These are phyloP conservation scores for Melopsittacus undulatus DNA, from an alignment of 2,797 vertebrate species.

Conservation along the genomic window DNA sequence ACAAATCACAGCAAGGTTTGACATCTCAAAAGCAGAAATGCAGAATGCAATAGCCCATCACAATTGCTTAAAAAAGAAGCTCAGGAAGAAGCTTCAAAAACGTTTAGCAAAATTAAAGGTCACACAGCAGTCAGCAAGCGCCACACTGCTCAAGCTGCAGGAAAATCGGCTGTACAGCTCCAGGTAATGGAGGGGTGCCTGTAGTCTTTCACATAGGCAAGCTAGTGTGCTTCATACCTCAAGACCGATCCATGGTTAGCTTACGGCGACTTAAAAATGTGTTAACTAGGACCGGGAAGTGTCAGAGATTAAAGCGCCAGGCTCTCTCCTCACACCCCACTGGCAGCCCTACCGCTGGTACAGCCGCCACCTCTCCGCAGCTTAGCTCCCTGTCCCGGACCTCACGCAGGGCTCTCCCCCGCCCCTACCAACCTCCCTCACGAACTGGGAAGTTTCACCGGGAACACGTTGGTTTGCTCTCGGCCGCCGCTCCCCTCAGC, in stretches of 20 bases:
- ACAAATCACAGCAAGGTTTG: not conserved
- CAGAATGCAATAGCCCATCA: not conserved
- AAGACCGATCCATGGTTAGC: accelerated
- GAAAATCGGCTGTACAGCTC: accelerated
- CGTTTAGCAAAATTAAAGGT: not conserved
- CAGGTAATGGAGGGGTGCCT: accelerated
- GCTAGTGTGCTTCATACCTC: not conserved
- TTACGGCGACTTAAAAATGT: too few species aligned
- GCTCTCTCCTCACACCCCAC: accelerated
- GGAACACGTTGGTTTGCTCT: not conserved
- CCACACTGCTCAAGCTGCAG: not conserved
- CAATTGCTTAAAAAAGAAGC: not conserved
- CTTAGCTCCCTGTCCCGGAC: too few species aligned
- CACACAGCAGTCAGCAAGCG: not conserved
- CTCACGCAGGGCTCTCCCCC: not conserved
- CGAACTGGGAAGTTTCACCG: accelerated
- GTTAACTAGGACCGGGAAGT: too few species aligned
- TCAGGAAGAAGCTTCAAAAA: accelerated
- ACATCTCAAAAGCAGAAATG: not conserved
- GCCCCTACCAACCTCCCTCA: not conserved
- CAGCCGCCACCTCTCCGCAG: accelerated
- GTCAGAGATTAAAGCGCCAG: not conserved
- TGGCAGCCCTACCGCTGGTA: not conserved
- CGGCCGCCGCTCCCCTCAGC: accelerated
- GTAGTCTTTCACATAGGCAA: accelerated